Conservation (phyloP, 2,113 vertebrate genomes). For the Paraplagusia blochii region DNA sequence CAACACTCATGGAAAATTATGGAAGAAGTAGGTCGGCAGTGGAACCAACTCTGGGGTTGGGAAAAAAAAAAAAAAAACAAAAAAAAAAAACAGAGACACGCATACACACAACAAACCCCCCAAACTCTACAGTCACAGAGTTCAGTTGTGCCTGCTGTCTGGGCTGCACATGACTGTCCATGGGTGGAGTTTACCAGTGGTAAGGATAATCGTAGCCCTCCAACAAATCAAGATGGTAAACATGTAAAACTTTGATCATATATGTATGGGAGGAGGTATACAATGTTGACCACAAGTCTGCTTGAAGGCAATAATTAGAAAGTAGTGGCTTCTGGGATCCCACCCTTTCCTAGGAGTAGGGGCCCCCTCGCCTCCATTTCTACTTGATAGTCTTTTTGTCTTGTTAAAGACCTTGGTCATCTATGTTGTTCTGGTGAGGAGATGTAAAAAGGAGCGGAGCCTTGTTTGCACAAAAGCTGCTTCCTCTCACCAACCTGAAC, state of each 20-base stretch:
- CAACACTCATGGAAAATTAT: constrained; percentile 39
- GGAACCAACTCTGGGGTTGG: constrained; percentile 24
- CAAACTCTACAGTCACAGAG: too few species aligned
- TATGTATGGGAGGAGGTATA: constrained; percentile 24
- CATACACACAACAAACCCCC: too few species aligned
- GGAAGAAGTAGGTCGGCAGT: constrained; percentile 59
- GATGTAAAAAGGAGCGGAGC: constrained; percentile 50
- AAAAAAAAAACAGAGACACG: constrained; percentile 49
- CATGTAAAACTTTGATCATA: constrained; percentile 58
- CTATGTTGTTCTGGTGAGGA: constrained; percentile 31
- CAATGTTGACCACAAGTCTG: constrained; percentile 38
- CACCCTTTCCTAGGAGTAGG: constrained; percentile 51
- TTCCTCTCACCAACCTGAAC: constrained; percentile 49
- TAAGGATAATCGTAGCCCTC: constrained; percentile 51
- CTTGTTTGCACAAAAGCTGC: constrained; percentile 42
- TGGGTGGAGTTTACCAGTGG: constrained; percentile 56
- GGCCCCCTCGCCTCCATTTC: constrained; percentile 23
- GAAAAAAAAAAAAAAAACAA: constrained; percentile 48
- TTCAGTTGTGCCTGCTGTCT: constrained; percentile 25
- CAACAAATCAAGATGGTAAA: constrained; percentile 45
- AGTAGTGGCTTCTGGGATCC: constrained; percentile 43
- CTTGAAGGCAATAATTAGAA: constrained; percentile 57
- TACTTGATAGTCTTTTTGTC: constrained; percentile 38
- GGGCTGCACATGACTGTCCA: constrained; percentile 48
- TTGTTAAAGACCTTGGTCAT: constrained; percentile 27